Conservation (phyloP, 1,140 invertebrate genomes). For the Atta cephalotes region DNA sequence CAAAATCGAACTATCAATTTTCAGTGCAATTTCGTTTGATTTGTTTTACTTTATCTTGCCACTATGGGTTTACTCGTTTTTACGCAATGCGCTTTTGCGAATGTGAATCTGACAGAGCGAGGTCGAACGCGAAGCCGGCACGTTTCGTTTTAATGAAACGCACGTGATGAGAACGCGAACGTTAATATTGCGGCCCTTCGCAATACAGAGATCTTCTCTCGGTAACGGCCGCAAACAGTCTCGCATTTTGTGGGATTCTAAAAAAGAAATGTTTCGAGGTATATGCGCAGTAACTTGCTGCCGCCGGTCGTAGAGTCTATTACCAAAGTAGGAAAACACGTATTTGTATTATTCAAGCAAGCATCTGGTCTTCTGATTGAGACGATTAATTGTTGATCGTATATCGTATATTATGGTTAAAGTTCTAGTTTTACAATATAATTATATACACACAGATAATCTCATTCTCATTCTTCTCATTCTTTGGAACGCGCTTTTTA, state of each 20-base stretch:
- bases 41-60: conserved; percentile 26
- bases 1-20: conserved; percentile 22
- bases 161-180: conserved; percentile 52
- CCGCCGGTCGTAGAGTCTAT: background rate
- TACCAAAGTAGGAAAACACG: background rate
- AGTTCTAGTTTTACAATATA: background rate
- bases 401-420: background rate
- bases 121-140: conserved; percentile 9
- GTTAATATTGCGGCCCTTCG: conserved; percentile 44
- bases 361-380: background rate
- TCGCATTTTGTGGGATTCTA: conserved; percentile 21
- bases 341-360: conserved; percentile 34
- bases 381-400: background rate
- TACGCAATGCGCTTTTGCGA: conserved; percentile 17
- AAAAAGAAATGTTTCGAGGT: background rate
- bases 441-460: background rate
- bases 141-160: conserved; percentile 67
- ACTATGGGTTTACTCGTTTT: conserved; percentile 11
- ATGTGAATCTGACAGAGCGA: conserved; percentile 21
- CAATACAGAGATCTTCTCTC: conserved; percentile 7
- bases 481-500: background rate
- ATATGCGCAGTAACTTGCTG: conserved; percentile 15
- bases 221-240: conserved; percentile 24
- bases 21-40: background rate
- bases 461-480: background rate